These are phyloP conservation scores for Agelas oroides DNA, from an alignment of 37 sponge, comb jelly and placozoan genomes.

Conservation along the genomic window DNA sequence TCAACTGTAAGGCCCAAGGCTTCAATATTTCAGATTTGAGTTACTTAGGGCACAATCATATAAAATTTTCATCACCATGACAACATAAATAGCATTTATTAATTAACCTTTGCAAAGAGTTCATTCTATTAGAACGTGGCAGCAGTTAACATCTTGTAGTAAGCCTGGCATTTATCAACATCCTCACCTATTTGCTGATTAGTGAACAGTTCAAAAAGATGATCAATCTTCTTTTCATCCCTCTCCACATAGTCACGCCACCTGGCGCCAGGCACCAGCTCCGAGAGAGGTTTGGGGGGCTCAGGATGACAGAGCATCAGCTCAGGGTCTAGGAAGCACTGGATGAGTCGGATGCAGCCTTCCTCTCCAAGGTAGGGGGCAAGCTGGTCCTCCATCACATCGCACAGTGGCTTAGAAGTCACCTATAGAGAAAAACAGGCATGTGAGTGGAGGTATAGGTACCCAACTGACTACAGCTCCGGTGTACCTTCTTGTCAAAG, in stretches of 20 bases:
- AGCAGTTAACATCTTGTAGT: too few species aligned
- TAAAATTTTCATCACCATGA: too few species aligned
- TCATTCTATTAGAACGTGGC: too few species aligned
- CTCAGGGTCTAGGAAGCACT: conserved; percentile 60
- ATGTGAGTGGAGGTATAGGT: neutral
- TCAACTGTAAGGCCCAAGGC: too few species aligned
- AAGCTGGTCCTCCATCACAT: conserved; percentile 29
- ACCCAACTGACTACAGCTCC: too few species aligned
- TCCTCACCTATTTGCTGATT: conserved; percentile 26
- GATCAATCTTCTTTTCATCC: conserved; percentile 46
- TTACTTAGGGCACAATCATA: too few species aligned
- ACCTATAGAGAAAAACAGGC: conserved; percentile 14
- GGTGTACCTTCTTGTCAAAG: conserved; percentile 54
- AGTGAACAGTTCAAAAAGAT: conserved; percentile 67
- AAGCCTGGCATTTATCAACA: too few species aligned
- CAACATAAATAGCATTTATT: too few species aligned
- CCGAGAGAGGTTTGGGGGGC: conserved; percentile 57
- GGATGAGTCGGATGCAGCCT: conserved; percentile 55
- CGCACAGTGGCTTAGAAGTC: conserved; percentile 29
- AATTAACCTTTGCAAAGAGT: too few species aligned
- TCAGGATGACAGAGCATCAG: conserved; percentile 49
- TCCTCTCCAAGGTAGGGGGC: conserved; percentile 43
- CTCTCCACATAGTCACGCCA: neutral
- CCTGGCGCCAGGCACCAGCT: conserved; percentile 37
- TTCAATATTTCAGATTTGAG: too few species aligned